Percentiles rank a stretch among this genome's conserved stretches.
Evolutionary conservation across 1,140 invertebrate species (phyloP).

Genomic region (Harpegnathos saltator): DNA sequence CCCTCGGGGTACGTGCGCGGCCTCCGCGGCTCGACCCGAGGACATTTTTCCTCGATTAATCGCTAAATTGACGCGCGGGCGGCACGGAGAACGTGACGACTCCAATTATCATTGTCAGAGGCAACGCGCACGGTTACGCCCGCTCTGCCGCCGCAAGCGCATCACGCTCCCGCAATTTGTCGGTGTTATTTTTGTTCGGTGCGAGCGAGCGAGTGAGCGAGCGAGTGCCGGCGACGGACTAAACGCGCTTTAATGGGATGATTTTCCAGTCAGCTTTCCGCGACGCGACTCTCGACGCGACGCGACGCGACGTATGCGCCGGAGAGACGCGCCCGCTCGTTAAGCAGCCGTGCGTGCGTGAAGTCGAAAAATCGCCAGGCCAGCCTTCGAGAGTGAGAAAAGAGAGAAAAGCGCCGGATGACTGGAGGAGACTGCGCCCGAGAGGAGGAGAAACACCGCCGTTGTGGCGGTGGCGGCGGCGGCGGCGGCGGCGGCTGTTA

Average conservation of each 20-base stretch:
- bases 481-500: no score
- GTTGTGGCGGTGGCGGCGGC: not conserved
- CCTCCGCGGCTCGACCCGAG: conserved; percentile 46
- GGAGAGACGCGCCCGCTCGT: conserved; percentile 57
- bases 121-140: conserved; percentile 51
- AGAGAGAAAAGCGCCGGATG: not conserved
- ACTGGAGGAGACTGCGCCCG: no score
- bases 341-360: conserved; percentile 68
- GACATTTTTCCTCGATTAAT: conserved; percentile 63
- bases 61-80: conserved; percentile 62
- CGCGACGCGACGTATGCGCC: conserved; percentile 35
- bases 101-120: conserved; percentile 71
- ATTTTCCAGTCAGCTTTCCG: conserved; percentile 71
- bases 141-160: conserved; percentile 11
- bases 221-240: conserved; percentile 55
- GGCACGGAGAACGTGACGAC: conserved; percentile 63
- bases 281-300: conserved; percentile 11
- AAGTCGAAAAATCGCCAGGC: conserved; percentile 68
- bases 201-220: no score
- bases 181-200: not conserved
- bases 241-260: conserved; percentile 71
- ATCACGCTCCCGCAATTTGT: conserved; percentile 67
- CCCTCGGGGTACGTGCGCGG: not conserved
- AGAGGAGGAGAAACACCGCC: not conserved
- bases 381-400: conserved; percentile 31